Evolutionary conservation across 64 coral and sea anemone species (phyloP), one percentile per base, ranked within the genome.

Genomic region (Astreopora myriophthalma): DNA sequence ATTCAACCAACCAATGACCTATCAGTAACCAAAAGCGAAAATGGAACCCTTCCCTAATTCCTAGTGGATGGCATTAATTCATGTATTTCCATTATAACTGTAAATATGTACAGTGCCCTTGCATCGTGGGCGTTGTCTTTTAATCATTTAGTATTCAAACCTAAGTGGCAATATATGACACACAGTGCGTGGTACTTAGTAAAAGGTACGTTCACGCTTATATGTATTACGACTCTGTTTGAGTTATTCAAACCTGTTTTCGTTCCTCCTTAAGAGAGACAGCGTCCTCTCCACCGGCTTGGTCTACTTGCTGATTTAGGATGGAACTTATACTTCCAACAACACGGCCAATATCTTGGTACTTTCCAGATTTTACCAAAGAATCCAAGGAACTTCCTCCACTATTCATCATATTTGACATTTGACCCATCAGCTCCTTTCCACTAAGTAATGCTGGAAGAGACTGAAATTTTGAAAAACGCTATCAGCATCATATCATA

Each of bases 301-400:
- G 2, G 6, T 85, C 76, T 11, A 61, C 61, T 68, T 89, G 87
- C 2, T 81, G 55, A 74, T 94, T 94, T 20, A 94, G 71, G 64
- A 94, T 27, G 28, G 93, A 94, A 48, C 87, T 86, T 10, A 94
- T 79, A 17, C 76, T 94, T 17, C 55, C 71, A 70, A 85, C 74
- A 35, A 82, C 77, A 0, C 68, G 51, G 9, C 69, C 23, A 2
- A 94, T 30, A 32, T 81, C 71, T 33, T 94, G 93, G 13, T 40
- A 49, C 28, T 89, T 89, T 70, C 87, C 93, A 39, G 80, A 90
- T 75, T 85, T 94, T 22, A 68, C 14, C 3, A 89, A 72, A 8
- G 63, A 26, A 13, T 73, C 70, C 19, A 94, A 74, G n/a, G 85
- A 58, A 46, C 60, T 84, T 68, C 63, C 73, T 1, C 71, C 22